Evolutionary conservation across 2,888 invertebrate genomes (phyloP).

Genomic region (Drosophila greeni): DNA sequence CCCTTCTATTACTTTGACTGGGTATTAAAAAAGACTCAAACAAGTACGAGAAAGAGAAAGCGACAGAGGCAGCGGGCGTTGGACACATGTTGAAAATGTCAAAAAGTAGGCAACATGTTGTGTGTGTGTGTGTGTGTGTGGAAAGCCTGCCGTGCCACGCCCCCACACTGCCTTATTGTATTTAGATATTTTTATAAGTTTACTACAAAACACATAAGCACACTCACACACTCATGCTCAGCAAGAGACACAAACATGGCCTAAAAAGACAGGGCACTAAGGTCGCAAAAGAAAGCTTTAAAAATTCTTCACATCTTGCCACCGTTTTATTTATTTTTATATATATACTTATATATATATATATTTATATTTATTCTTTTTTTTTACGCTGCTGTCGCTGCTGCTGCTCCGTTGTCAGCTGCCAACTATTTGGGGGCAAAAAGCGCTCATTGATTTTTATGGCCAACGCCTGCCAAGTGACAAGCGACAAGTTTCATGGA

Average conservation of each 20-base stretch:
- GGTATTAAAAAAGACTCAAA: conserved; percentile 13
- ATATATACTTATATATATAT: background rate
- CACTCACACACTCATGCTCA: conserved; percentile 1
- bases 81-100: conserved; percentile 71
- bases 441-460: conserved; percentile 66
- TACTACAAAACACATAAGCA: conserved; percentile 43
- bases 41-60: conserved; percentile 6
- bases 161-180: conserved; percentile 34
- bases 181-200: conserved; percentile 57
- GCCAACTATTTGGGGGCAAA: conserved; percentile 52
- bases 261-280: conserved; percentile 46
- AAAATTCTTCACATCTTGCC: conserved; percentile 54
- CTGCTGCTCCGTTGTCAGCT: conserved; percentile 46
- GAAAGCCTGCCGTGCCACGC: conserved; percentile 25
- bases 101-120: conserved; percentile 71
- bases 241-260: conserved; percentile 23
- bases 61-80: conserved; percentile 43
- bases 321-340: conserved; percentile 27
- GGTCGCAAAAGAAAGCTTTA: conserved; percentile 55
- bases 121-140: conserved; percentile 33
- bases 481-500: conserved; percentile 38
- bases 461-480: conserved; percentile 53
- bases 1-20: background rate
- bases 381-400: conserved; percentile 7
- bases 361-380: conserved; percentile 1